A percentile compares a stretch with the other conserved stretches of the same genome.
These are phyloP conservation scores for Tragelaphus oryx DNA, from an alignment of 2,797 vertebrate genomes.

Conservation along the genomic window DNA sequence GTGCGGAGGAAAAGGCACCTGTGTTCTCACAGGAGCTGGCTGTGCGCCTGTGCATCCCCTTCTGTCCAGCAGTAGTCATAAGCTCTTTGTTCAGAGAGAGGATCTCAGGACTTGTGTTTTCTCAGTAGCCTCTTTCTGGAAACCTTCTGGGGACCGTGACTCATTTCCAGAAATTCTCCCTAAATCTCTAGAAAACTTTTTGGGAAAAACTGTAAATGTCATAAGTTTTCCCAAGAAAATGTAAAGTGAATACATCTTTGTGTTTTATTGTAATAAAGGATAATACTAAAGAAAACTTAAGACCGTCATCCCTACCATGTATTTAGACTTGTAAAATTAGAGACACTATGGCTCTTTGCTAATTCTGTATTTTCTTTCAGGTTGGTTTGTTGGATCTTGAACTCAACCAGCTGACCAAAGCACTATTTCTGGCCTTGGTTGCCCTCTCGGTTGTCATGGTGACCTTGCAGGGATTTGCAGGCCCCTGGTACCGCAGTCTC, in stretches of 20 bases:
- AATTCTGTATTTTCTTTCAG: slow-evolving; percentile 75
- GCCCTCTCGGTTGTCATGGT: slow-evolving; percentile 93
- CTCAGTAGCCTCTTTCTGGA: neutral
- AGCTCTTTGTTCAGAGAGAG: accelerated
- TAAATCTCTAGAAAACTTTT: neutral
- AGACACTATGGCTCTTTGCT: neutral
- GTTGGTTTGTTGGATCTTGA: slow-evolving; percentile 95
- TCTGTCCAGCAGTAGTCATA: accelerated
- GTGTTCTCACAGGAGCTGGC: accelerated
- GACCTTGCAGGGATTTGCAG: slow-evolving; percentile 93
- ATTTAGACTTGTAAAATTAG: neutral
- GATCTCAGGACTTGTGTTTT: neutral
- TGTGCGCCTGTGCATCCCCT: accelerated
- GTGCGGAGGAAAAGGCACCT: accelerated
- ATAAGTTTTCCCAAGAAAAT: neutral
- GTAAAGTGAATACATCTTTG: neutral
- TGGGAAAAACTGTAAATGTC: neutral
- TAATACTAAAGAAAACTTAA: neutral
- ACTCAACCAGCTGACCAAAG: slow-evolving; percentile 96
- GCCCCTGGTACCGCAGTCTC: slow-evolving; percentile 95
- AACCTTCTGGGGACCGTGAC: neutral
- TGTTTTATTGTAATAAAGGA: neutral
- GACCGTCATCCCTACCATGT: neutral
- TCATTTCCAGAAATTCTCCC: neutral
- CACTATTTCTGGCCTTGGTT: slow-evolving; percentile 94